Conservation (phyloP, 2,797 vertebrate species). For the Ambastaia sidthimunki region DNA sequence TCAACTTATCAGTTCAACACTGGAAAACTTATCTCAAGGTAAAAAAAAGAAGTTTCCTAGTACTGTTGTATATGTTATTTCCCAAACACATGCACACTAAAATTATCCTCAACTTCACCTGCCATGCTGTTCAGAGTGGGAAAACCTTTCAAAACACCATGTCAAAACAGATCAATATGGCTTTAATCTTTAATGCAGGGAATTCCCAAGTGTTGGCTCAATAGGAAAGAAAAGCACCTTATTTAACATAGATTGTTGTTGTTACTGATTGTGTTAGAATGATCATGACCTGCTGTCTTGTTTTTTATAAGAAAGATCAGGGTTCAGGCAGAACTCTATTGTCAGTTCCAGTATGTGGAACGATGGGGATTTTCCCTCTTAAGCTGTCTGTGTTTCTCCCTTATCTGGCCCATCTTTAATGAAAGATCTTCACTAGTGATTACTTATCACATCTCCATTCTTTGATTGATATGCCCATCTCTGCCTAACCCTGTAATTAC, state of each 20-base stretch:
- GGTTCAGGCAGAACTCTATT: slow-evolving; percentile 53
- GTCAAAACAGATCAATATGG: slow-evolving; percentile 68
- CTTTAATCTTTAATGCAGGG: slow-evolving; percentile 77
- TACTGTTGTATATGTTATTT: neutral
- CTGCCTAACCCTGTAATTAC: slow-evolving; percentile 56
- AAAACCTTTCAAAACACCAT: slow-evolving; percentile 48
- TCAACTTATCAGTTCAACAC: neutral
- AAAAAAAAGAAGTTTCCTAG: neutral
- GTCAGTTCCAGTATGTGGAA: slow-evolving; percentile 54
- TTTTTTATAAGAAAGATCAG: slow-evolving; percentile 49
- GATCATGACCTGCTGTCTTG: slow-evolving; percentile 43
- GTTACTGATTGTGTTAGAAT: slow-evolving; percentile 40
- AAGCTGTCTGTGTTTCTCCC: slow-evolving; percentile 60
- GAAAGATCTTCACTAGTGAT: slow-evolving; percentile 69
- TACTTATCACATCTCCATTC: slow-evolving; percentile 55
- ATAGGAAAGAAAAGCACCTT: slow-evolving; percentile 63
- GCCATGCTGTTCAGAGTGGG: slow-evolving; percentile 1
- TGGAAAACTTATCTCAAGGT: neutral
- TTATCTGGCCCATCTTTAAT: slow-evolving; percentile 60
- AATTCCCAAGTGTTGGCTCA: slow-evolving; percentile 70
- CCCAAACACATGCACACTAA: neutral
- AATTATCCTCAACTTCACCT: slow-evolving; percentile 29
- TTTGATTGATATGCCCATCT: slow-evolving; percentile 41
- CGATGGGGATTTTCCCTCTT: slow-evolving; percentile 63
- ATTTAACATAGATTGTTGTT: slow-evolving; percentile 56